Evolutionary conservation across 2,113 vertebrate species (phyloP).

Genomic region (Rhinichthys klamathensis): DNA sequence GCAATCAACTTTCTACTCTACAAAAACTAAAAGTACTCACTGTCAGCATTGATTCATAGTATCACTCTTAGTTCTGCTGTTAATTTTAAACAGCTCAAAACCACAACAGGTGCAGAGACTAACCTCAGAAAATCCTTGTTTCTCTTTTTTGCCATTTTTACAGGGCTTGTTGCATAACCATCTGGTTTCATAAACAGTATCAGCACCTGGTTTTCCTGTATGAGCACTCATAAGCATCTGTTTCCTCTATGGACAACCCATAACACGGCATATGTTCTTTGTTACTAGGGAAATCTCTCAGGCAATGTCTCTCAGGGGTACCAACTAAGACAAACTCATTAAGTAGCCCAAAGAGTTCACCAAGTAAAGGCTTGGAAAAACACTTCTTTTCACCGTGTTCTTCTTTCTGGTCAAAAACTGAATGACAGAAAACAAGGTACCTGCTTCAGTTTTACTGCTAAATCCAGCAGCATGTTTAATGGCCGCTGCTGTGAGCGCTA

Average conservation of each 20-base stretch:
- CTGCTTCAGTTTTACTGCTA: constrained; percentile 90
- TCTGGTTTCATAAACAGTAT: constrained; percentile 60
- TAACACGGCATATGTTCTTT: constrained; percentile 28
- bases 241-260: constrained; percentile 52
- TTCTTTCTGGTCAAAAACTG: not conserved
- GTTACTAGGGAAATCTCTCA: constrained; percentile 43
- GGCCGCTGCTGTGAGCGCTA: constrained; percentile 93
- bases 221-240: constrained; percentile 51
- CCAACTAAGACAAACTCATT: constrained; percentile 35
- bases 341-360: not conserved
- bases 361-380: not conserved
- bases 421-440: constrained; percentile 66
- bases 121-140: constrained; percentile 56
- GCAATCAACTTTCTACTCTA: not conserved
- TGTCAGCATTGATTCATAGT: constrained; percentile 28
- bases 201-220: constrained; percentile 57
- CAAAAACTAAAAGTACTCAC: not conserved
- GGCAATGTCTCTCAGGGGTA: constrained; percentile 20
- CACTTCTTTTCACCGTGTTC: not conserved
- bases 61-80: constrained; percentile 39
- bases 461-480: constrained; percentile 96
- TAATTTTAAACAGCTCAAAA: constrained; percentile 51
- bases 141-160: constrained; percentile 55
- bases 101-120: constrained; percentile 57
- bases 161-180: constrained; percentile 55